phyloP scores from a whole-genome alignment of 2,888 invertebrate genomes.

The Odontomyia ornata region DNA sequence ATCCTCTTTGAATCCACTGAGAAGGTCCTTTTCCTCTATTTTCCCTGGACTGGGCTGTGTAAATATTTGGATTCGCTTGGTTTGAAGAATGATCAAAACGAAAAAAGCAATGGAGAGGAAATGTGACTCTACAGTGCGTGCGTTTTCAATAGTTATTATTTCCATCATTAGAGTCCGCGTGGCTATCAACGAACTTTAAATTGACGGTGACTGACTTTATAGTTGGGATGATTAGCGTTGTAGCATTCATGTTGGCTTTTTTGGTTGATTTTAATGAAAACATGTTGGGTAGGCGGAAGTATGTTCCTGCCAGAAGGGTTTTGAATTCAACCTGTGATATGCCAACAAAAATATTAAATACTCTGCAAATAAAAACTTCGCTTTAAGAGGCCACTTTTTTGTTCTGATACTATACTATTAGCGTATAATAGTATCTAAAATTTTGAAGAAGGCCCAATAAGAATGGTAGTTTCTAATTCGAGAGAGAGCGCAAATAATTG shows the following conservation, averaged over 20 bases:
- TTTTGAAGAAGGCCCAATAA: too few relatives aligned
- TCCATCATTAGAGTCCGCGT: slow-evolving; percentile 14
- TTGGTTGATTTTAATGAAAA: background rate
- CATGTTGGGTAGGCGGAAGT: background rate
- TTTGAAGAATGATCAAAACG: slow-evolving; percentile 33
- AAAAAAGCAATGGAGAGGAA: background rate
- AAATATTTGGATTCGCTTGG: slow-evolving; percentile 43
- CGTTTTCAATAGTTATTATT: slow-evolving; percentile 22
- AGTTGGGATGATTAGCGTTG: slow-evolving; percentile 21
- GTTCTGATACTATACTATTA: too few relatives aligned
- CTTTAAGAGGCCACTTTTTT: too few relatives aligned
- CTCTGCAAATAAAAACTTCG: too few relatives aligned
- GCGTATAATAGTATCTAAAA: too few relatives aligned
- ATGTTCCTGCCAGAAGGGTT: too few relatives aligned
- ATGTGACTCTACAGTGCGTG: background rate
- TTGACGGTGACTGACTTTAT: slow-evolving; percentile 41
- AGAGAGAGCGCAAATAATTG: too few relatives aligned
- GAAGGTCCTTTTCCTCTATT: slow-evolving; percentile 21
- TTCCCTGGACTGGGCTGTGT: slow-evolving; percentile 13
- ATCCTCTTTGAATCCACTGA: slow-evolving; percentile 13
- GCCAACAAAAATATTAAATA: too few relatives aligned
- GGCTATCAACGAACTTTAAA: slow-evolving; percentile 32
- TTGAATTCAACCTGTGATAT: too few relatives aligned
- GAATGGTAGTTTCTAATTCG: too few relatives aligned
- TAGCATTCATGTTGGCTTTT: slow-evolving; percentile 8